phyloP scores from a whole-genome alignment of 2,113 vertebrate genomes.

The Mesembrinibis cayennensis region DNA sequence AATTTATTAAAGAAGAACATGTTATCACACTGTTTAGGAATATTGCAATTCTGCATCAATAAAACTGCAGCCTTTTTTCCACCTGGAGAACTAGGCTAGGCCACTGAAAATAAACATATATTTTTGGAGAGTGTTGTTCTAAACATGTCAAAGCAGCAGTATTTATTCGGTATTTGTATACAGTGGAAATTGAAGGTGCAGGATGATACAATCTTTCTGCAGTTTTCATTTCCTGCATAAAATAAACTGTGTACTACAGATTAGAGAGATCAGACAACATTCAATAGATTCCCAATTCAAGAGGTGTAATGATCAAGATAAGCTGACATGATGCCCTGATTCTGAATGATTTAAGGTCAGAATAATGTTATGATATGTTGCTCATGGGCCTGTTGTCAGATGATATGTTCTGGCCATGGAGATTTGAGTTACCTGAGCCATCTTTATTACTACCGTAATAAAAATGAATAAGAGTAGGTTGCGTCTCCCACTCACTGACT shows the following conservation, averaged over 20 bases:
- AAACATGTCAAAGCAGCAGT: background rate
- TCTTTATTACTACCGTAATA: background rate
- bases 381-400: background rate
- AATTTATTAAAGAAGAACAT: background rate
- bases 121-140: background rate
- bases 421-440: background rate
- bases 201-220: background rate
- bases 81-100: background rate
- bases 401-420: background rate
- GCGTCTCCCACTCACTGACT: background rate
- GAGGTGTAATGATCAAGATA: background rate
- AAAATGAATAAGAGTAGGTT: background rate
- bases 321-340: background rate
- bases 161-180: background rate
- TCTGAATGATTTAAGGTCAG: background rate
- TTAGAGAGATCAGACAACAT: background rate
- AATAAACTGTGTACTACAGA: background rate
- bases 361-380: background rate
- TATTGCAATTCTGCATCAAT: background rate
- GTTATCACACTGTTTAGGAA: background rate
- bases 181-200: background rate
- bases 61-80: background rate
- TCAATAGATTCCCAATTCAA: background rate
- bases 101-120: background rate
- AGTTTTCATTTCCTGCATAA: conserved; percentile 1